Conservation (phyloP, 2,888 invertebrate species). For the Pterostichus niger region DNA sequence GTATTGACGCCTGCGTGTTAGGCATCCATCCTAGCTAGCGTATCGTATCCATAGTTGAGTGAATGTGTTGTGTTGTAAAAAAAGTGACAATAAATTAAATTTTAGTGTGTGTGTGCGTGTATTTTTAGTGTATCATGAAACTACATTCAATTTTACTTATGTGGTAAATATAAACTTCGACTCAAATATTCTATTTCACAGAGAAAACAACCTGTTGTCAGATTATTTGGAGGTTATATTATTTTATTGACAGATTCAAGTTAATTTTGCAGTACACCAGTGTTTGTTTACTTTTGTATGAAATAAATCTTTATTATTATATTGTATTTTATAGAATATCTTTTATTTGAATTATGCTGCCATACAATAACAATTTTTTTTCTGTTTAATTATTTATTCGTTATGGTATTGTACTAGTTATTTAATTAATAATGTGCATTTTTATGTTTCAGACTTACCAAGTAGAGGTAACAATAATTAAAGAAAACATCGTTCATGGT, state of each 20-base stretch:
- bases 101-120: conserved; percentile 36
- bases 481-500: conserved; percentile 42
- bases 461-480: conserved; percentile 28
- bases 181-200: background rate
- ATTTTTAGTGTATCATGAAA: conserved; percentile 43
- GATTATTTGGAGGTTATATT: conserved; percentile 54
- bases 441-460: conserved; percentile 39
- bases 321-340: background rate
- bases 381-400: conserved; percentile 28
- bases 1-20: conserved; percentile 34
- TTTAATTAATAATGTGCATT: conserved; percentile 30
- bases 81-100: conserved; percentile 50
- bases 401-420: conserved; percentile 13
- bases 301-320: conserved; percentile 3
- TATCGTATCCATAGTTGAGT: conserved; percentile 54
- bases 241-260: conserved; percentile 26
- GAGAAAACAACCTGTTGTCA: conserved; percentile 56
- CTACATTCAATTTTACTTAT: conserved; percentile 3
- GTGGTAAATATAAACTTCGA: background rate
- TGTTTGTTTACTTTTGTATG: background rate
- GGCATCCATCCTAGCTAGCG: conserved; percentile 26
- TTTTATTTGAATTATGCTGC: background rate
- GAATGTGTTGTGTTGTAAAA: conserved; percentile 58
- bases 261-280: background rate
- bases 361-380: background rate